phyloP scores from a whole-genome alignment of 2,888 invertebrate species.

The Bombyx huttoni region DNA sequence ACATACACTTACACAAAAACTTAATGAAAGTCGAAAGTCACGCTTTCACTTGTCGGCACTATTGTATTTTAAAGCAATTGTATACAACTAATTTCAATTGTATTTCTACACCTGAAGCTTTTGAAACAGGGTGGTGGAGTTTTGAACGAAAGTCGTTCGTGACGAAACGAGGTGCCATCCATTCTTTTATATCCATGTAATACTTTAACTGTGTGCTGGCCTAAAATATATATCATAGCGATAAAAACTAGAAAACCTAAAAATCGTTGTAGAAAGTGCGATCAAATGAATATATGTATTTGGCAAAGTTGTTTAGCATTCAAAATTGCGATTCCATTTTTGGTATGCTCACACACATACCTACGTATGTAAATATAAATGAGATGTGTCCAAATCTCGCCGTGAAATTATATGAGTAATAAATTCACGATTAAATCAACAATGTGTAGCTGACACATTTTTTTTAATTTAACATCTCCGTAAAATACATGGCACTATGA shows the following conservation, averaged over 20 bases:
- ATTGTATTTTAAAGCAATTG: slow-evolving; percentile 55
- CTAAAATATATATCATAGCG: too few species aligned
- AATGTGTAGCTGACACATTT: too few species aligned
- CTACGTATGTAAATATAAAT: neutral
- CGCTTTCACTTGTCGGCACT: slow-evolving; percentile 65
- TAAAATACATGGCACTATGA: neutral
- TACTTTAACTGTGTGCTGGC: too few species aligned
- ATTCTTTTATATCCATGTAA: neutral
- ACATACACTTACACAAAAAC: slow-evolving; percentile 65
- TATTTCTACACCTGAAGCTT: slow-evolving; percentile 24
- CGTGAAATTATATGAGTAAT: neutral
- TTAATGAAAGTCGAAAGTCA: slow-evolving; percentile 70
- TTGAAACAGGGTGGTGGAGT: slow-evolving; percentile 27
- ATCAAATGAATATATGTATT: neutral
- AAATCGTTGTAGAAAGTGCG: neutral
- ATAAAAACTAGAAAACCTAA: neutral
- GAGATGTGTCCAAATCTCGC: neutral
- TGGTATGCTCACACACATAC: neutral
- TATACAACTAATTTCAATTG: slow-evolving; percentile 43
- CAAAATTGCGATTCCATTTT: neutral
- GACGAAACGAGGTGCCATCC: neutral
- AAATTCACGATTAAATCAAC: too few species aligned
- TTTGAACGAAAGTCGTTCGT: slow-evolving; percentile 7
- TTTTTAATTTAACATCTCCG: neutral
- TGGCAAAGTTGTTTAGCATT: neutral